Evolutionary conservation across 2,797 vertebrate species (phyloP).

Genomic region (Hippoglossus hippoglossus): DNA sequence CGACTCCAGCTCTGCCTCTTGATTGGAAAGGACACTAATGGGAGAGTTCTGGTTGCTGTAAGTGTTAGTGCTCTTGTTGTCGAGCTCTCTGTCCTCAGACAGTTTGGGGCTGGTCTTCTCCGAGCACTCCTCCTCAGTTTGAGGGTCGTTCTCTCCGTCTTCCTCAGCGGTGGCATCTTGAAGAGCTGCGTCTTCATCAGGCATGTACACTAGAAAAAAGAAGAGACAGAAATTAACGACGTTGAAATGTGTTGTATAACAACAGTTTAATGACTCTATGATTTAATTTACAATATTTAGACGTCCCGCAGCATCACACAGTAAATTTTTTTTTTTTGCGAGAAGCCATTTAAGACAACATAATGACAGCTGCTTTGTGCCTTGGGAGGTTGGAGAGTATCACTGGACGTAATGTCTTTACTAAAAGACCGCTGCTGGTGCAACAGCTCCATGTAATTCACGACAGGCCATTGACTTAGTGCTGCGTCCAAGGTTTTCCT

Average conservation of each 20-base stretch:
- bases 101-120: constrained; percentile 92
- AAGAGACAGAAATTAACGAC: constrained; percentile 30
- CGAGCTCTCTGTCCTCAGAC: constrained; percentile 90
- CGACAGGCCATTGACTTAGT: constrained; percentile 78
- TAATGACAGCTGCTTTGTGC: constrained; percentile 43
- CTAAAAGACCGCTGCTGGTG: constrained; percentile 72
- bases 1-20: constrained; percentile 94
- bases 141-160: constrained; percentile 91
- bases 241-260: neutral
- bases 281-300: neutral
- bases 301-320: neutral
- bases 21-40: constrained; percentile 93
- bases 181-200: constrained; percentile 90
- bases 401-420: constrained; percentile 66
- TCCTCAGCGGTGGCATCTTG: constrained; percentile 89
- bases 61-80: constrained; percentile 89
- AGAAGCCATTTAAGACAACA: constrained; percentile 30
- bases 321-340: neutral
- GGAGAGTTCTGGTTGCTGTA: constrained; percentile 98
- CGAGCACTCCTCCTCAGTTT: constrained; percentile 89
- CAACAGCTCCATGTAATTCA: constrained; percentile 76
- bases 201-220: constrained; percentile 90
- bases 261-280: neutral
- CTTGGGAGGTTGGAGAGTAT: constrained; percentile 37
- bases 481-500: constrained; percentile 76